phyloP scores from a whole-genome alignment of 2,888 invertebrate species.

The Dilophus febrilis region DNA sequence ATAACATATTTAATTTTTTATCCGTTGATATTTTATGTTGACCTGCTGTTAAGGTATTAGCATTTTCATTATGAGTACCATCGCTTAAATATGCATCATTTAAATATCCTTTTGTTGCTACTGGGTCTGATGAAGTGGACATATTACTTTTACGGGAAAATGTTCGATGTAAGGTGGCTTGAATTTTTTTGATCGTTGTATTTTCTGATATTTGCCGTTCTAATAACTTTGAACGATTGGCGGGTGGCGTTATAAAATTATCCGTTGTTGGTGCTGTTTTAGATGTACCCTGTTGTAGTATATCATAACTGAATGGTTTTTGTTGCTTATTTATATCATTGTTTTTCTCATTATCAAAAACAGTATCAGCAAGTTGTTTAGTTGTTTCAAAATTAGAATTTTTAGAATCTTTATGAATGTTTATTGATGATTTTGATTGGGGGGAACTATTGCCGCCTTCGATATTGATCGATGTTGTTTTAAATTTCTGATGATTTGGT shows the following conservation, averaged over 20 bases:
- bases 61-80: too few relatives aligned
- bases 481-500: slow-evolving; percentile 8
- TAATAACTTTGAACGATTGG: slow-evolving; percentile 5
- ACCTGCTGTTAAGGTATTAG: slow-evolving; percentile 9
- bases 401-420: not conserved
- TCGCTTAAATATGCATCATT: slow-evolving; percentile 20
- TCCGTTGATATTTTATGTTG: slow-evolving; percentile 30
- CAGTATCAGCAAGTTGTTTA: not conserved
- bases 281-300: slow-evolving; percentile 7
- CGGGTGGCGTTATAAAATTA: slow-evolving; percentile 3
- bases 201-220: slow-evolving; percentile 12
- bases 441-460: slow-evolving; percentile 17
- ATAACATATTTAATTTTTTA: slow-evolving; percentile 33
- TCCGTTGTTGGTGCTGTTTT: slow-evolving; percentile 8
- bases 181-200: slow-evolving; percentile 23
- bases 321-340: slow-evolving; percentile 9
- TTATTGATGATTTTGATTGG: slow-evolving; percentile 10
- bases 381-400: slow-evolving; percentile 15
- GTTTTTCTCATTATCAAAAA: slow-evolving; percentile 3
- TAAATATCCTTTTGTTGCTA: slow-evolving; percentile 23
- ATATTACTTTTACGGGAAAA: slow-evolving; percentile 31
- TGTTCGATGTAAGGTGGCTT: slow-evolving; percentile 32
- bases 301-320: slow-evolving; percentile 6
- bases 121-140: not conserved
- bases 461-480: slow-evolving; percentile 14